Evolutionary conservation across 1,140 invertebrate genomes (phyloP).

Genomic region (Elymnias hypermnestra): DNA sequence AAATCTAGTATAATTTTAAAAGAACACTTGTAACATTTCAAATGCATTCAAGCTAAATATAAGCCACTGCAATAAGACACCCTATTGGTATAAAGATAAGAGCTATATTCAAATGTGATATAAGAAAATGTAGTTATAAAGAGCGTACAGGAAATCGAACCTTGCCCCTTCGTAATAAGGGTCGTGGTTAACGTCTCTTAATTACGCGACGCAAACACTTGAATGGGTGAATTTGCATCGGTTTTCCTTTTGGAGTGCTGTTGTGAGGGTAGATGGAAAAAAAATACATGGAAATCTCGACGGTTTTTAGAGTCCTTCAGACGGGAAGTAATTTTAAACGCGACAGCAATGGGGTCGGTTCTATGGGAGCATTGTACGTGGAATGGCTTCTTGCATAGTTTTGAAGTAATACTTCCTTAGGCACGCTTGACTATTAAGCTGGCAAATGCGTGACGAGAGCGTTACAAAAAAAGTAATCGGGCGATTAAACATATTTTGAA

Average conservation of each 20-base stretch:
- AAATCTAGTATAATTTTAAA: too few species aligned
- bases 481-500: too few species aligned
- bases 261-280: background rate
- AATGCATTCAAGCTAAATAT: too few species aligned
- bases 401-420: too few species aligned
- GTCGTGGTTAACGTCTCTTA: background rate
- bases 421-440: too few species aligned
- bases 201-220: background rate
- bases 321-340: conserved; percentile 1
- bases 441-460: too few species aligned
- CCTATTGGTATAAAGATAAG: background rate
- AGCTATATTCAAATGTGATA: background rate
- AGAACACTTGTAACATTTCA: too few species aligned
- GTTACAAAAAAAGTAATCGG: too few species aligned
- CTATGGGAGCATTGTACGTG: background rate
- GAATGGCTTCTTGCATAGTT: too few species aligned
- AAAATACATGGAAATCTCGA: background rate
- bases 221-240: background rate
- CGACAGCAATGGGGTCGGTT: background rate
- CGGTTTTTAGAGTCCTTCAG: background rate
- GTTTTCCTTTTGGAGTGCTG: background rate
- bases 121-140: background rate
- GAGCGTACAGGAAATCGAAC: background rate
- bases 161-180: background rate
- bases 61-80: background rate